phyloP scores from a whole-genome alignment of 2,113 vertebrate genomes.

The Xiphophorus hellerii region DNA sequence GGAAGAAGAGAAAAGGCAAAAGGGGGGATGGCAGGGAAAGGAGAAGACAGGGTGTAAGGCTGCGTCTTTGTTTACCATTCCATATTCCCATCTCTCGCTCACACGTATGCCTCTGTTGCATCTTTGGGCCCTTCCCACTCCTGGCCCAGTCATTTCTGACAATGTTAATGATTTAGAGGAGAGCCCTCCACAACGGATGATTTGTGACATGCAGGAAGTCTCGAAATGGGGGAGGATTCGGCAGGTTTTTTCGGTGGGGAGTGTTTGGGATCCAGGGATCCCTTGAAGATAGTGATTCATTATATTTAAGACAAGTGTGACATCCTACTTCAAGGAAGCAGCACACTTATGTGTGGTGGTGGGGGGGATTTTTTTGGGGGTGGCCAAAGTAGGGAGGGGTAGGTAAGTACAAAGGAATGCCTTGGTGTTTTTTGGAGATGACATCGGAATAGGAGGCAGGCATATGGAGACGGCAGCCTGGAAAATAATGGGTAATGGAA shows the following conservation, averaged over 20 bases:
- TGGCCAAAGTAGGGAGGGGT: slow-evolving; percentile 91
- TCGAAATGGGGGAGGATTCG: slow-evolving; percentile 87
- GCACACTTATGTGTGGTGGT: slow-evolving; percentile 89
- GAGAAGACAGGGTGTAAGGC: slow-evolving; percentile 49
- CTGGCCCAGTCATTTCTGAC: slow-evolving; percentile 95
- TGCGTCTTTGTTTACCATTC: slow-evolving; percentile 78
- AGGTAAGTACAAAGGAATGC: slow-evolving; percentile 96
- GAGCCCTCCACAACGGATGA: slow-evolving; percentile 91
- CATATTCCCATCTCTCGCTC: slow-evolving; percentile 68
- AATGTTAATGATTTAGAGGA: slow-evolving; percentile 98
- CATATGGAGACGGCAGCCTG: slow-evolving; percentile 96
- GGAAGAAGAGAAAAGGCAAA: slow-evolving; percentile 11
- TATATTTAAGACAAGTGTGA: slow-evolving; percentile 99
- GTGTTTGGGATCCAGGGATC: slow-evolving; percentile 95
- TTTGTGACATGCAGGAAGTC: slow-evolving; percentile 96
- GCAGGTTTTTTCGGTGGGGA: slow-evolving; percentile 95
- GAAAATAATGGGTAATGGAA: slow-evolving; percentile 99
- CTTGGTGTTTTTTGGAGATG: slow-evolving; percentile 91
- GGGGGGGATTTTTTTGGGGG: slow-evolving; percentile 73
- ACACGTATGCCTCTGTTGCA: slow-evolving; percentile 58
- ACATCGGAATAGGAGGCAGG: slow-evolving; percentile 95
- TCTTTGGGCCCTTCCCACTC: slow-evolving; percentile 79
- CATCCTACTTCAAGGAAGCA: slow-evolving; percentile 98
- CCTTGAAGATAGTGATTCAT: slow-evolving; percentile 99
- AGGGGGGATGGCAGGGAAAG: slow-evolving; percentile 43